Conservation (phyloP, 1,140 invertebrate species). For the Cydia strobilella region DNA sequence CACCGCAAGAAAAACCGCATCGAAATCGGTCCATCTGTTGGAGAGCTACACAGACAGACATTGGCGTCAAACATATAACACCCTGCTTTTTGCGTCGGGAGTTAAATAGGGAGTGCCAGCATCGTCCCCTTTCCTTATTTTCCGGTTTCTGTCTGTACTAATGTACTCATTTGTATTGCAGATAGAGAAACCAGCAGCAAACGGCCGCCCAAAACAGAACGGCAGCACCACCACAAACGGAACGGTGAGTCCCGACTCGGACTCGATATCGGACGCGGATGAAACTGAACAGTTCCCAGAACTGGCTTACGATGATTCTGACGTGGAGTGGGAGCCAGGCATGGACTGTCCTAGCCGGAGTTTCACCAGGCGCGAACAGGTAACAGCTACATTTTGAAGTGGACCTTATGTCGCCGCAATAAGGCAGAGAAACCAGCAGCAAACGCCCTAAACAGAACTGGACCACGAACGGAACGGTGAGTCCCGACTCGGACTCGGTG, state of each 20-base stretch:
- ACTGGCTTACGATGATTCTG: constrained; percentile 68
- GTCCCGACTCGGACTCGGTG: constrained; percentile 54
- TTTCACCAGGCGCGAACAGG: constrained; percentile 63
- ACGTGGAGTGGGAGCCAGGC: constrained; percentile 59
- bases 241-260: constrained; percentile 57
- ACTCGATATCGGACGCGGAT: constrained; percentile 50
- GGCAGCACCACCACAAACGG: constrained; percentile 46
- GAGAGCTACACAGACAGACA: too few species aligned
- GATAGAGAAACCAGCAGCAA: constrained; percentile 42
- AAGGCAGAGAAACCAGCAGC: background rate
- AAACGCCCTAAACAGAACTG: constrained; percentile 30
- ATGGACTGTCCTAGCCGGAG: constrained; percentile 56
- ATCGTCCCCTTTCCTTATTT: too few species aligned
- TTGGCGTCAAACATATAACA: too few species aligned
- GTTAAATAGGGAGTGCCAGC: too few species aligned
- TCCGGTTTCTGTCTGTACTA: too few species aligned
- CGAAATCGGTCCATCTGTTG: too few species aligned
- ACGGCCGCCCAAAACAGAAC: constrained; percentile 55
- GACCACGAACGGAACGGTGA: constrained; percentile 46
- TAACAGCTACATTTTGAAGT: constrained; percentile 29
- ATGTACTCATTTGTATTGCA: constrained; percentile 32
- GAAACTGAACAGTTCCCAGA: constrained; percentile 67
- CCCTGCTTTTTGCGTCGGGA: too few species aligned
- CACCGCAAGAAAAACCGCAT: too few species aligned
- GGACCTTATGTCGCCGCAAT: too few species aligned